Base-by-base conservation (phyloP, 2,888 invertebrate genomes). In the Cloeon dipterum region DNA sequence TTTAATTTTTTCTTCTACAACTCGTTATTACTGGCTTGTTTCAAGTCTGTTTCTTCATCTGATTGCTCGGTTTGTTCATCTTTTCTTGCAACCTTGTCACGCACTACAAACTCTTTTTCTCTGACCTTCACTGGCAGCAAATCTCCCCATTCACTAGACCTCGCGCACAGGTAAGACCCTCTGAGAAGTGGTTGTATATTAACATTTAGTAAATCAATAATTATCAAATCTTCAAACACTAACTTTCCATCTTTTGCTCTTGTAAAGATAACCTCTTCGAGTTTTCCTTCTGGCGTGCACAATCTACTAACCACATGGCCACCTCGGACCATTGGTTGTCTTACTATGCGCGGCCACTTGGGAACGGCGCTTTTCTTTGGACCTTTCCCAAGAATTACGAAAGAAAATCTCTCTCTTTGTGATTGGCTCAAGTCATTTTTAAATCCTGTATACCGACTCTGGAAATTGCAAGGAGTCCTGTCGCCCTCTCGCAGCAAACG, bases 311-410 rank as follows among this genome's bases (percentile, higher is more conserved):
- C 67, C 1, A 70, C 63, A 49, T 85, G 85, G 40, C 67, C 68
- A 0, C 74, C 68, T 38, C 76, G 63, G 2, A 69, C 62, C 17
- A 79, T 53, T 0, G 72, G 68, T n/a, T 74, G 70, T 39, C 74
- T 54, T 0, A 89, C 73, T 17, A 88, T 55, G 42, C 89, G 65
- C 0, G 88, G 85, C 86, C 88, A 89, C 11, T 65, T 61, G 0
- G 61, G 56, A 40, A 66, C 62, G 40, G 61, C 50, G 1, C 58
- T 49, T 1, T 60, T 52, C 25, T 68, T 52, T 3, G 49, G 40
- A 16, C 56, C 66, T 65, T 11, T 10, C 13, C 16, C 18, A 16
- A 36, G 21, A n/a, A 23, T 20, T 36, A 29, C 64, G 53, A 86
- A 93, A 1, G 75, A 74, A 53, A 71, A 89, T 18, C 65, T 50